phyloP scores from a whole-genome alignment of 2,797 vertebrate species.

The Pelobates cultripes region DNA sequence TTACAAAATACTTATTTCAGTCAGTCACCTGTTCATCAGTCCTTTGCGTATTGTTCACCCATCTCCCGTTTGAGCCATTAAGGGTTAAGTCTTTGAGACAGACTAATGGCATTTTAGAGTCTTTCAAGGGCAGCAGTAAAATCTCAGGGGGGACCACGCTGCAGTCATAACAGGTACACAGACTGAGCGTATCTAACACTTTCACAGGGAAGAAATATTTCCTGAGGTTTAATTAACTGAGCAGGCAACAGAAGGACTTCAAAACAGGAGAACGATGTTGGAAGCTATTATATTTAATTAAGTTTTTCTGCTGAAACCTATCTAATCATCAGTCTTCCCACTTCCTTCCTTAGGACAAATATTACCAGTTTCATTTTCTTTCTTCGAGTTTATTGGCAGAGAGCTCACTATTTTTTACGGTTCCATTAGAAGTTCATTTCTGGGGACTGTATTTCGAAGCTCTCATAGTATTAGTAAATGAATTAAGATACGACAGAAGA shows the following conservation, averaged over 20 bases:
- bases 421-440: no score
- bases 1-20: no score
- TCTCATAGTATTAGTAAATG: no score
- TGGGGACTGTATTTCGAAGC: no score
- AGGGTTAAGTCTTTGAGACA: no score
- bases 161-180: constrained; percentile 1
- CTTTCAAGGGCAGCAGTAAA: background rate
- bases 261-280: background rate
- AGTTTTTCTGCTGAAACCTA: background rate
- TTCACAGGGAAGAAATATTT: background rate
- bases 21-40: no score
- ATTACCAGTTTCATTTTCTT: background rate
- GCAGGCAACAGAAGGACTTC: background rate
- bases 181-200: background rate
- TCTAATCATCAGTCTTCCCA: background rate
- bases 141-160: background rate
- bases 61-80: no score
- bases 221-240: background rate
- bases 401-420: background rate
- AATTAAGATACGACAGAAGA: no score
- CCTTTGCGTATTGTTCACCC: no score
- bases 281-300: constrained; percentile 2
- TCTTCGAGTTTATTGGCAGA: background rate
- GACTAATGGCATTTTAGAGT: background rate
- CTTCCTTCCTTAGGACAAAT: background rate